Evolutionary conservation across 2,797 vertebrate genomes (phyloP).

Genomic region (Liparis tanakae): DNA sequence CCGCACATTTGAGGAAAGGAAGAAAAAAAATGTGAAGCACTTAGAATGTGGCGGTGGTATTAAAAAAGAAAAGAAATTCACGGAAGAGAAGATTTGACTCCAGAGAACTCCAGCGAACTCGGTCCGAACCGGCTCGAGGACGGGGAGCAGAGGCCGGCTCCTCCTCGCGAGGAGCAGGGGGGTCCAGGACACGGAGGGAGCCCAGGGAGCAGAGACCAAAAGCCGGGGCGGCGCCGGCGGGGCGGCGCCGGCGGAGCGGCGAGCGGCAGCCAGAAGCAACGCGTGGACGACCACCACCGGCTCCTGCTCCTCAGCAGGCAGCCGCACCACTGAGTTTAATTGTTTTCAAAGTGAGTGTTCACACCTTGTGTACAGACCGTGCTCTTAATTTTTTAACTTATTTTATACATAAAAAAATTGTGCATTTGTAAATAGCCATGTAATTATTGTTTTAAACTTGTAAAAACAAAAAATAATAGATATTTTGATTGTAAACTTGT

Average conservation of each 20-base stretch:
- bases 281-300: conserved; percentile 25
- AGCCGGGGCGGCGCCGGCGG: conserved; percentile 40
- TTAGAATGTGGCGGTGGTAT: conserved; percentile 61
- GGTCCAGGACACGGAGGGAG: conserved; percentile 30
- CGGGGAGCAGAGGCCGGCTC: conserved; percentile 19
- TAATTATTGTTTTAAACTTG: conserved; percentile 97
- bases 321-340: conserved; percentile 68
- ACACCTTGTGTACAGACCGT: conserved; percentile 86
- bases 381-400: conserved; percentile 96
- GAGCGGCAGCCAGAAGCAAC: conserved; percentile 61
- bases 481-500: conserved; percentile 95
- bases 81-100: conserved; percentile 50
- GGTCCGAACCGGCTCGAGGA: conserved; percentile 34
- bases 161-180: not conserved
- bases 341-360: conserved; percentile 79
- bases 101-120: conserved; percentile 69
- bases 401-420: conserved; percentile 96
- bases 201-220: conserved; percentile 54
- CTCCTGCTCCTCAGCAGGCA: conserved; percentile 55
- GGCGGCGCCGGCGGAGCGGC: conserved; percentile 76
- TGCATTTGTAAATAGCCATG: conserved; percentile 99
- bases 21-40: conserved; percentile 73
- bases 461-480: conserved; percentile 92
- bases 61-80: conserved; percentile 56
- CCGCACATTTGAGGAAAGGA: conserved; percentile 29